Evolutionary conservation across 2,113 vertebrate genomes (phyloP), one percentile per base, ranked within the genome.

Genomic region (Sterrhoptilus dennistouni): DNA sequence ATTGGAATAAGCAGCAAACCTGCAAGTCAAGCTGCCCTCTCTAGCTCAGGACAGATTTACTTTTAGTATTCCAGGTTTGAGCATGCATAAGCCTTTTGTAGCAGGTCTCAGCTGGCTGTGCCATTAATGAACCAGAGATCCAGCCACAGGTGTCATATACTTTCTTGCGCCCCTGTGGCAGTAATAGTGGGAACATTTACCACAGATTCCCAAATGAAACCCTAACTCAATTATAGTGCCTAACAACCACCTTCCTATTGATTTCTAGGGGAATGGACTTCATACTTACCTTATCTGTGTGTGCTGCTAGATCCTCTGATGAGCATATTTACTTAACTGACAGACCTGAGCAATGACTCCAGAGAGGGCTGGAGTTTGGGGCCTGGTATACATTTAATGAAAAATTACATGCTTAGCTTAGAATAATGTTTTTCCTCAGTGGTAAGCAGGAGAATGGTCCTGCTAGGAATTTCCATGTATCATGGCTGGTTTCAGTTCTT

Each of bases 311-410:
- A 84, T 79, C 61, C 57, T 79, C 61, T 71, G 70, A 82, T 40
- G 61, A 82, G 65, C 81, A 15, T 94, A 82, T 95, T 94, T 95
- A 76, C 81, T 75, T 82, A 94, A 52, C 57, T 85, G 74, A 64
- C 78, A 91, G 92, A 82, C 24, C 69, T 78, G 40, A 87, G 90
- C 60, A 59, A 20, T 74, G 76, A 50, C 47, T 90, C 74, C 75
- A 45, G 44, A 63, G 69, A 71, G 61, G 83, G n/a, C 82, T 85
- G 61, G 27, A 49, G 8, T 64, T 87, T 90, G 74, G 61, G 70
- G 63, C 65, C 61, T 75, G n/a, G 49, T 79, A 52, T 2, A 47
- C 53, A 31, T 79, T 71, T 60, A 90, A 82, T 75, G 57, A 71
- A 61, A 87, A 74, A 56, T 61, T 79, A 31, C 53, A n/a, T 47